A percentile compares a stretch with the other conserved stretches of the same genome.
phyloP scores from a whole-genome alignment of 2,797 vertebrate genomes.

The Cuniculus paca region DNA sequence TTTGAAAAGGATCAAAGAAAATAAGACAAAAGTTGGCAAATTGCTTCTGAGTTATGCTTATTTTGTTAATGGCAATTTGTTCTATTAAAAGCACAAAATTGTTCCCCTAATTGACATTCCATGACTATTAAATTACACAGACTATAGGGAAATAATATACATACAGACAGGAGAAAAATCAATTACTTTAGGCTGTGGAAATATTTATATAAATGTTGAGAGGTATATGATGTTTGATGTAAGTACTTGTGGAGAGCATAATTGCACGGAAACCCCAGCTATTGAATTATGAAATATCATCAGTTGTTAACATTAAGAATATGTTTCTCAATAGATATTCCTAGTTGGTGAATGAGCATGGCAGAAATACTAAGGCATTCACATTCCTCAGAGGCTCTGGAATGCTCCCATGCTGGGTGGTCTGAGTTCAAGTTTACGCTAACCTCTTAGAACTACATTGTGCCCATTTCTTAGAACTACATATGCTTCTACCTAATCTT shows the following conservation, averaged over 20 bases:
- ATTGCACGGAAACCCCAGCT: rapidly evolving
- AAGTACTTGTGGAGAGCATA: not conserved
- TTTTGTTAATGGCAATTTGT: not conserved
- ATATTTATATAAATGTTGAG: not conserved
- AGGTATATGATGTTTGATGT: not conserved
- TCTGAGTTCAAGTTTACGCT: not conserved
- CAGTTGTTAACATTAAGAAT: not conserved
- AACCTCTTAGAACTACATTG: not conserved
- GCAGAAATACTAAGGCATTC: not conserved
- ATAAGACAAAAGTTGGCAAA: not conserved
- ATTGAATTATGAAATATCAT: not conserved
- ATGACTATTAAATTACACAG: not conserved
- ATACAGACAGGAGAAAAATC: not conserved
- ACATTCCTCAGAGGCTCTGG: not conserved
- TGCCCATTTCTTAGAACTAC: not conserved
- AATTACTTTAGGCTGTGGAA: not conserved
- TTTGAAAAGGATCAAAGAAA: not conserved
- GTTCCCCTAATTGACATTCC: not conserved
- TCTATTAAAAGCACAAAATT: not conserved
- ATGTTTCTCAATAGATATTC: not conserved
- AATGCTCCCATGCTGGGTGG: not conserved
- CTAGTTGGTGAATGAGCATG: not conserved
- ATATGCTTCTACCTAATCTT: not conserved
- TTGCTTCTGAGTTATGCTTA: not conserved
- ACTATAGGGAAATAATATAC: not conserved